Evolutionary conservation across 2,797 vertebrate species (phyloP), one percentile per base, ranked within the genome.

Genomic region (Acridotheres tristis): DNA sequence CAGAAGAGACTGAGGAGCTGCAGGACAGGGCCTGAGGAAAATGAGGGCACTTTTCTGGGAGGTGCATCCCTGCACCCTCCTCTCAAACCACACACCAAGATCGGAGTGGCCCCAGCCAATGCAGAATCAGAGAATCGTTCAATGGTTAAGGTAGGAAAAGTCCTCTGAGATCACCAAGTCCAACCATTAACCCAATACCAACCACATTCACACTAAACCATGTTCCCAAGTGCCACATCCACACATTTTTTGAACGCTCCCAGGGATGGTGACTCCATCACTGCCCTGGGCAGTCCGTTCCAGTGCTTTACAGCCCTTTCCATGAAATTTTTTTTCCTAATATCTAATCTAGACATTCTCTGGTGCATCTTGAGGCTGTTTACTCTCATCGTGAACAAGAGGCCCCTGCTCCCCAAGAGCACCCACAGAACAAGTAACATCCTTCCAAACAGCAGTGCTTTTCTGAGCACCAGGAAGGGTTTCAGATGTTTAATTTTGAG

Each of bases 51-150:
- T 72, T 12, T 43, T 21, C 61, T 13, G 63, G 23, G 50, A 20
- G 23, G 7, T n/a, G 36, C 1, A 29, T 29, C 55, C 78, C 21
- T 0, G 1, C 2, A 7, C 11, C 40, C 47, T 58, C 32, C 77
- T 66, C 69, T 73, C 38, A 38, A 32, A 36, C 16, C 11, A 6
- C 57, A 7, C 1, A 1, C 14, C 81, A 71, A 77, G 57, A 51
- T 23, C 30, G 59, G 19, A 47, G 14, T 5, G 16, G 42, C 17
- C 65, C 57, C 82, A 65, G 6, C 5, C 21, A 16, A 7, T 3
- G 47, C 23, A 61, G 40, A 45, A 68, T 29, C 42, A 57, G 36
- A 42, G 42, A 69, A 61, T 2, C 0, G 1, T 23, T 57, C 57
- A 69, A 43, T n/a, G 8, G 7, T 62, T n/a, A 25, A 25, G 51